Evolutionary conservation across 2,888 invertebrate genomes (phyloP).

Genomic region (Galerucella pusilla): DNA sequence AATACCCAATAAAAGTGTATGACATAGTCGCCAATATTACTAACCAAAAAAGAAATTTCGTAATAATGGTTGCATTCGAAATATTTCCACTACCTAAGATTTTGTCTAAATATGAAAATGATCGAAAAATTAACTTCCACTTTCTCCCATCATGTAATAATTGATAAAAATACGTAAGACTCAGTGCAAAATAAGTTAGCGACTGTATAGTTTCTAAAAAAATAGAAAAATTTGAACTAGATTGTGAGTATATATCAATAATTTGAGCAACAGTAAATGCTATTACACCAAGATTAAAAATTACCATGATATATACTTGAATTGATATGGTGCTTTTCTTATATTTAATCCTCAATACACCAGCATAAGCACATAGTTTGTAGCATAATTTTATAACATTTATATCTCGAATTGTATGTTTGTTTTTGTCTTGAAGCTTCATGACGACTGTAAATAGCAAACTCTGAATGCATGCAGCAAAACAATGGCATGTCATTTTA

Average conservation of each 20-base stretch:
- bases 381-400: not conserved
- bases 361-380: not conserved
- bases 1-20: not conserved
- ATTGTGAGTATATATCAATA: not conserved
- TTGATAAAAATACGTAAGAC: not conserved
- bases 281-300: not conserved
- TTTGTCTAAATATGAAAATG: not conserved
- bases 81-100: not conserved
- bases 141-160: not conserved
- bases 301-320: not conserved
- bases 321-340: not conserved
- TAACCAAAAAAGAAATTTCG: not conserved
- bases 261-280: not conserved
- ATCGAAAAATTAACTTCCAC: not conserved
- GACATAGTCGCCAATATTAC: not conserved
- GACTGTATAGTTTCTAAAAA: not conserved
- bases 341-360: not conserved
- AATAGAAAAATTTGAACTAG: not conserved
- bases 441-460: not conserved
- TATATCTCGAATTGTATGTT: not conserved
- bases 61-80: not conserved
- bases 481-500: not conserved
- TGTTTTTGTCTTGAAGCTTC: not conserved
- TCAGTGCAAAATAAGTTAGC: not conserved
- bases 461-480: not conserved